phyloP scores from a whole-genome alignment of 2,888 invertebrate species.

The Aphidius colemani region DNA sequence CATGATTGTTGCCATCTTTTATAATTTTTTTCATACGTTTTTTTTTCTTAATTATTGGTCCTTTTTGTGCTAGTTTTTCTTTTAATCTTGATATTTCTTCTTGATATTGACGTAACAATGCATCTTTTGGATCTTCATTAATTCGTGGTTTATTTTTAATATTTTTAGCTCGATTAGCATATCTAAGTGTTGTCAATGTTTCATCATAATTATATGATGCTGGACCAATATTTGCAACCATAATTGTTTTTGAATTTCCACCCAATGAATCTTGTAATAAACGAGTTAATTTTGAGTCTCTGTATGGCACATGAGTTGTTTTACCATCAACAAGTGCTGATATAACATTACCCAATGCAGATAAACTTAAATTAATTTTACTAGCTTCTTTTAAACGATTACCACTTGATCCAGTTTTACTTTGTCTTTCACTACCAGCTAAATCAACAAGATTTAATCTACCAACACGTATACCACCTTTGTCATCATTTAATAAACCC shows the following conservation, averaged over 20 bases:
- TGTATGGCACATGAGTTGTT: slow-evolving; percentile 94
- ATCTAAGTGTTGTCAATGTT: slow-evolving; percentile 92
- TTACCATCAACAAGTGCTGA: slow-evolving; percentile 92
- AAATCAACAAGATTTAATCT: slow-evolving; percentile 96
- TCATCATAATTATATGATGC: slow-evolving; percentile 98
- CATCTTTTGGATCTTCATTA: slow-evolving; percentile 99
- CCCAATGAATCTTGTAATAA: slow-evolving; percentile 97
- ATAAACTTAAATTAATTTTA: slow-evolving; percentile 95
- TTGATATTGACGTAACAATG: slow-evolving; percentile 92
- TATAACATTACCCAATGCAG: slow-evolving; percentile 98
- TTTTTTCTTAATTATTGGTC: slow-evolving; percentile 53
- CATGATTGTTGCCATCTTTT: slow-evolving; percentile 54
- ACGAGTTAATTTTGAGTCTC: slow-evolving; percentile 96
- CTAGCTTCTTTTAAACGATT: slow-evolving; percentile 93
- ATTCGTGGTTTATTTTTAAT: slow-evolving; percentile 96
- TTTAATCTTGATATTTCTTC: slow-evolving; percentile 85
- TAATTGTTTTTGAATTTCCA: slow-evolving; percentile 98
- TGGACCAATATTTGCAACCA: slow-evolving; percentile 99
- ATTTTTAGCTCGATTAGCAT: slow-evolving; percentile 96
- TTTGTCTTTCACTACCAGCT: slow-evolving; percentile 96
- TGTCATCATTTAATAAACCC: slow-evolving; percentile 70
- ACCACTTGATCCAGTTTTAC: slow-evolving; percentile 94
- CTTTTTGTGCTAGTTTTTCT: slow-evolving; percentile 55
- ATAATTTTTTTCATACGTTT: slow-evolving; percentile 60
- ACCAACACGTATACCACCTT: slow-evolving; percentile 73